phyloP scores from a whole-genome alignment of 2,888 invertebrate genomes.

The Drosophila nigricruria region DNA sequence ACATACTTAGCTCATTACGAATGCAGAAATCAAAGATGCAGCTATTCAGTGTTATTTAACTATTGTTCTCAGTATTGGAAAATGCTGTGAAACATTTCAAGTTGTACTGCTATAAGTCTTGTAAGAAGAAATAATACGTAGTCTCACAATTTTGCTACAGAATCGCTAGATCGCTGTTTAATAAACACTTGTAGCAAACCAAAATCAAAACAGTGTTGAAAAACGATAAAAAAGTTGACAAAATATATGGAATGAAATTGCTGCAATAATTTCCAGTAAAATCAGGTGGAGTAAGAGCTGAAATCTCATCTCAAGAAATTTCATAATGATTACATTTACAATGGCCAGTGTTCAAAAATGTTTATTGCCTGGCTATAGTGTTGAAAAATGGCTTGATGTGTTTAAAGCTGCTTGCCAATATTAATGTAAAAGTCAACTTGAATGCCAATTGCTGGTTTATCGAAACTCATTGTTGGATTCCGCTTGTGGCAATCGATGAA shows the following conservation, averaged over 20 bases:
- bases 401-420: neutral
- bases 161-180: neutral
- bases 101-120: neutral
- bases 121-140: neutral
- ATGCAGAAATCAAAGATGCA: neutral
- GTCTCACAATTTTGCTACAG: neutral
- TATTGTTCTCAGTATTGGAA: neutral
- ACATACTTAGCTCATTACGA: neutral
- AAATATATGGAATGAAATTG: neutral
- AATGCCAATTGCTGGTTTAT: slow-evolving; percentile 6
- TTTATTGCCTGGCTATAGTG: neutral
- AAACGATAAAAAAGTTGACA: neutral
- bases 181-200: neutral
- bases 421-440: slow-evolving; percentile 1
- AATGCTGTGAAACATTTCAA: neutral
- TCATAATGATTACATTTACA: neutral
- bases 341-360: neutral
- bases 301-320: neutral
- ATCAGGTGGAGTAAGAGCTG: neutral
- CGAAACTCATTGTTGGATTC: slow-evolving; percentile 1
- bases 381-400: neutral
- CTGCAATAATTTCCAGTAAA: neutral
- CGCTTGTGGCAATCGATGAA: slow-evolving; percentile 1
- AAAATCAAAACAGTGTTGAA: neutral
- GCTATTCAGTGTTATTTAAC: neutral